Conservation (phyloP, 30 jellyfish, hydroid and myxozoan genomes). For the Morbakka virulenta region DNA sequence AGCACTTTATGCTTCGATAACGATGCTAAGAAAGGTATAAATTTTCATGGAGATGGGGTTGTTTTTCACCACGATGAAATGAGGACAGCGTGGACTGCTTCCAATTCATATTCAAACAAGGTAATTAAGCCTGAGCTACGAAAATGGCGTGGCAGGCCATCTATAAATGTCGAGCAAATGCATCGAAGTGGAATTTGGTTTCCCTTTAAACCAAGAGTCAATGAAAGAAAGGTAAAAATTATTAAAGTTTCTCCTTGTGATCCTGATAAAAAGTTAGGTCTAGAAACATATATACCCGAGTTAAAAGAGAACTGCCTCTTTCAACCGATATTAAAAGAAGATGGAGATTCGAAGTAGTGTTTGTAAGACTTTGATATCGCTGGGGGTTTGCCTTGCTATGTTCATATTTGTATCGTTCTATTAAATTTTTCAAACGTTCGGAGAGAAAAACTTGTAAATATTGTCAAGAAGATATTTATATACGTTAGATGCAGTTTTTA, state of each 20-base stretch:
- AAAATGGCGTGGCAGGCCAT: background rate
- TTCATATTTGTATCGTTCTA: background rate
- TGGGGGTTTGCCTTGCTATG: background rate
- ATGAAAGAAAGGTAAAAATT: constrained; percentile 39
- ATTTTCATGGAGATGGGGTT: background rate
- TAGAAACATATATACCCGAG: background rate
- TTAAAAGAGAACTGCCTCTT: background rate
- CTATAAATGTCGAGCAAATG: background rate
- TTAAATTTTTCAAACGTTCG: background rate
- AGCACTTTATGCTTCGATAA: background rate
- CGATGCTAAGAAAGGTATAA: background rate
- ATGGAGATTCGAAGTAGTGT: background rate
- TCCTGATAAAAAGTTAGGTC: background rate
- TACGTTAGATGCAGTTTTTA: background rate
- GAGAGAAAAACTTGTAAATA: background rate
- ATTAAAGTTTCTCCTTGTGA: constrained; percentile 40
- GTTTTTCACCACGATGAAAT: background rate
- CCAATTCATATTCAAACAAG: background rate
- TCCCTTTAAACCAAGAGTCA: constrained; percentile 20
- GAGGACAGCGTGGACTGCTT: background rate
- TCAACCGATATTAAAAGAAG: background rate
- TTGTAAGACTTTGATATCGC: background rate
- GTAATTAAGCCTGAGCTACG: background rate
- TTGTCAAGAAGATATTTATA: background rate
- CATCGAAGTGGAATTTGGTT: constrained; percentile 19